A percentile compares a stretch with the other conserved stretches of the same genome.
These are phyloP conservation scores for Neuroterus valhalla DNA, from an alignment of 1,140 invertebrate genomes.

Conservation along the genomic window DNA sequence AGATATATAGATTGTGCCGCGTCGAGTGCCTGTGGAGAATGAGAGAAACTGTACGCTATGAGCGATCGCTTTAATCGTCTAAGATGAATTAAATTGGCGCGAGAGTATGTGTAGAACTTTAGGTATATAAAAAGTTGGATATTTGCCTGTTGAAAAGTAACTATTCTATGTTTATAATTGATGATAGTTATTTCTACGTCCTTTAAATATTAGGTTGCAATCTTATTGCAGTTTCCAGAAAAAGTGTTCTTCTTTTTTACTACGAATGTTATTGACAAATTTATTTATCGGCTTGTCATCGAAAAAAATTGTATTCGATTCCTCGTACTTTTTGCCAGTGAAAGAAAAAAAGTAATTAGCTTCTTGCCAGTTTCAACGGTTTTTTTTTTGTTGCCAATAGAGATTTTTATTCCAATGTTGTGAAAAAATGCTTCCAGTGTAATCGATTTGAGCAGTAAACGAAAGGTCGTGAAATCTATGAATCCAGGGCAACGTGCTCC, in stretches of 20 bases:
- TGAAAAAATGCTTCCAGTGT: background rate
- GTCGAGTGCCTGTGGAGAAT: conserved; percentile 50
- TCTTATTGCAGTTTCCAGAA: background rate
- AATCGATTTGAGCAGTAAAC: background rate
- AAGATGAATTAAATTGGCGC: conserved; percentile 38
- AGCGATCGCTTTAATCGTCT: conserved; percentile 42
- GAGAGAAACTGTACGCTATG: conserved; percentile 35
- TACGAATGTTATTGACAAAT: background rate
- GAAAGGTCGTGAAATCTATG: background rate
- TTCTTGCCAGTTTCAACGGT: conserved; percentile 2
- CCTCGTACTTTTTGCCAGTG: background rate
- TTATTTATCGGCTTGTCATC: conserved; percentile 20
- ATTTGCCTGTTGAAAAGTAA: conserved; percentile 68
- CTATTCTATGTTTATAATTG: conserved; percentile 70
- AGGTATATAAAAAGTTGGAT: conserved; percentile 58
- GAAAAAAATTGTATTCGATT: background rate
- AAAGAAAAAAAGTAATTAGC: background rate
- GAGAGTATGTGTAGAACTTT: conserved; percentile 50
- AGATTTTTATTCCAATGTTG: conserved; percentile 19
- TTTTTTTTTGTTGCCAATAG: background rate
- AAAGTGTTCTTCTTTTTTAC: conserved; percentile 12
- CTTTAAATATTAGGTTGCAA: conserved; percentile 12
- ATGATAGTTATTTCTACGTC: conserved; percentile 54
- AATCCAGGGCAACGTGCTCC: conserved; percentile 21
- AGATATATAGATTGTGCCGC: conserved; percentile 49